Percentiles rank a stretch among this genome's conserved stretches.
These are phyloP conservation scores for Mirounga angustirostris DNA, from an alignment of 2,113 vertebrate genomes.

Conservation along the genomic window DNA sequence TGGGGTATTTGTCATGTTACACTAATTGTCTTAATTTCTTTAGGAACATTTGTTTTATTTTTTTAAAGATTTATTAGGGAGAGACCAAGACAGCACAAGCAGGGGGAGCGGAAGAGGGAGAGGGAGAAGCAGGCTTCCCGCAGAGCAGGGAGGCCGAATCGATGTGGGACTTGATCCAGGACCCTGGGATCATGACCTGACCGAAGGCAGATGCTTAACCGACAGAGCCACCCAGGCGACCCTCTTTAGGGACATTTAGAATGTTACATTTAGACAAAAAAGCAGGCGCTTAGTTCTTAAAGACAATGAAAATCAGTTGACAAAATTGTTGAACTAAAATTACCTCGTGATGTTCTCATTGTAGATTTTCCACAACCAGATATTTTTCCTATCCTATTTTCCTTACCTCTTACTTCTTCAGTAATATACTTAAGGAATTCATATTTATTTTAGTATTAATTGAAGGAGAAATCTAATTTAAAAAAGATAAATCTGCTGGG, in stretches of 20 bases:
- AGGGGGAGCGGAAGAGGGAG: background rate
- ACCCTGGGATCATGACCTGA: background rate
- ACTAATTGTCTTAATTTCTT: background rate
- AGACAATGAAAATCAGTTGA: background rate
- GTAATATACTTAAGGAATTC: background rate
- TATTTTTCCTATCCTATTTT: background rate
- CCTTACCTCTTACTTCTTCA: background rate
- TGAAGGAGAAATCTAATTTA: background rate
- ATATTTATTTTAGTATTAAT: conserved; percentile 17
- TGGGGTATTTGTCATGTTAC: background rate
- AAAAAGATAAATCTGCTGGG: background rate
- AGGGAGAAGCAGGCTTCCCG: background rate
- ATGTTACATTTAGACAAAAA: background rate
- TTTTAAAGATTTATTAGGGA: background rate
- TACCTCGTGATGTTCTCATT: background rate
- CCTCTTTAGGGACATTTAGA: background rate
- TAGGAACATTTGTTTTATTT: background rate
- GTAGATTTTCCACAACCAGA: background rate
- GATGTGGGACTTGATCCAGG: background rate
- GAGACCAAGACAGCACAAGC: background rate
- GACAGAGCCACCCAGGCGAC: background rate
- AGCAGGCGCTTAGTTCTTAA: background rate
- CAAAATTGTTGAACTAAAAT: background rate
- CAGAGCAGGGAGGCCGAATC: background rate
- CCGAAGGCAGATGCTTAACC: background rate